Percentiles rank a stretch among this genome's conserved stretches.
These are phyloP conservation scores for Mus musculus DNA, from an alignment of 2,113 vertebrate species.

Conservation along the genomic window DNA sequence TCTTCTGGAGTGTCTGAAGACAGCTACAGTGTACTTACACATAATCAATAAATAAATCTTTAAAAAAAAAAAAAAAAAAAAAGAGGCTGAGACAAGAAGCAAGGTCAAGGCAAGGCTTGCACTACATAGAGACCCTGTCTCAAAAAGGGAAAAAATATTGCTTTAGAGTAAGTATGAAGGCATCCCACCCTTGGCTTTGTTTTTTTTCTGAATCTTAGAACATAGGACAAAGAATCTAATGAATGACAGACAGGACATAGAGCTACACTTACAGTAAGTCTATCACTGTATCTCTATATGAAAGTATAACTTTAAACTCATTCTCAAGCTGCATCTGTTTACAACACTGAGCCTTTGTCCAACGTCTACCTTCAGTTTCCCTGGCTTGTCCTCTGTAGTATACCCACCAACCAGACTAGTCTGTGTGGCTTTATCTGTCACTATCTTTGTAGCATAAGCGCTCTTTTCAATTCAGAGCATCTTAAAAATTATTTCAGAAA, in stretches of 20 bases:
- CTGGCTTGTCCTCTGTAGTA: neutral
- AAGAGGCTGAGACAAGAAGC: neutral
- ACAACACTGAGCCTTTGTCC: neutral
- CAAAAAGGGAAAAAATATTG: neutral
- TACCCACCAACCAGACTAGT: neutral
- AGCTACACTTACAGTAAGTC: neutral
- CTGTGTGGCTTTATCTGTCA: neutral
- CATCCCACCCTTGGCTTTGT: neutral
- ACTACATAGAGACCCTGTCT: neutral
- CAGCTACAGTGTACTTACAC: too few relatives aligned
- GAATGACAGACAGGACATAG: neutral
- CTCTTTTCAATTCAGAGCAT: neutral
- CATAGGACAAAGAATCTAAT: slow-evolving; percentile 40
- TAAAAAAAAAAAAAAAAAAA: too few relatives aligned
- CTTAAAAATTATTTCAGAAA: slow-evolving; percentile 41
- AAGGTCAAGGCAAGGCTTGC: neutral
- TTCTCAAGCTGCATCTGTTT: neutral
- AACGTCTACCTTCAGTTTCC: neutral
- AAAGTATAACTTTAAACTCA: neutral
- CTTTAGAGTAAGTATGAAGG: neutral
- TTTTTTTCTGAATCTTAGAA: neutral
- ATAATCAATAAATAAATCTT: too few relatives aligned
- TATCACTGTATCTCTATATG: neutral
- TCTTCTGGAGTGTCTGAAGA: too few relatives aligned
- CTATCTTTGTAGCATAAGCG: neutral